Base-by-base conservation (phyloP, 1,140 invertebrate species). In the Drosophila pruinosa region DNA sequence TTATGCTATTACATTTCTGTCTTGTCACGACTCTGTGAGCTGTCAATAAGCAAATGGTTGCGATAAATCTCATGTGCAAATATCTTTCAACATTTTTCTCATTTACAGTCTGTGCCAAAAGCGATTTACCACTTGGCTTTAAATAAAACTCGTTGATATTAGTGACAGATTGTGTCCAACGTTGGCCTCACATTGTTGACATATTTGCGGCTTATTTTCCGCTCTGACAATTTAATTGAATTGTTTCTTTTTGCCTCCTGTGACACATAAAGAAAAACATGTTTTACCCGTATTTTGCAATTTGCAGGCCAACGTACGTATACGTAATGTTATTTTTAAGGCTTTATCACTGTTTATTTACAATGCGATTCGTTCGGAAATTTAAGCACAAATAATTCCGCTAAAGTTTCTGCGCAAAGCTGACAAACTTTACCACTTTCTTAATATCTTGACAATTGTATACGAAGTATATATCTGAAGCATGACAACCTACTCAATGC, bases 41-140 rank as follows among this genome's bases (percentile, higher is more conserved):
- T 85, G 80, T 86, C 80, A 85, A 85, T 85, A 86, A 77, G 81
- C 81, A 86, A 85, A 85, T 85, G 73, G 56, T 43, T 43, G 73
- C 77, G 41, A 85, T 85, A 86, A 85, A 85, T 85, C 73, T 75
- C 52, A 57, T 57, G 34, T 43, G 36, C n/a, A 17, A 41, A 71
- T 57, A 57, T 57, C 61, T 56, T 64, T 14, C 43, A 50, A 12
- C 59, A 48, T 28, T 48, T 64, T 63, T 26, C 21, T 24, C 8
- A 8, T 14, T 5, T 28, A 28, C 19, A 38, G 24, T 21, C 17
- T 8, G 15, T 50, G 17, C 12, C 45, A 24, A 31, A 24, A 62
- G 21, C 36, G 19, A 48, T 34, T 65, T 47, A 21, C 48, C 45
- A 14, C 2, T 26, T 34, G 12, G 34, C 64, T 68, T 65, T 72